A percentile compares a stretch with the other conserved stretches of the same genome.
These are phyloP conservation scores for Latrodectus elegans DNA, from an alignment of 2,888 invertebrate genomes.

Conservation along the genomic window DNA sequence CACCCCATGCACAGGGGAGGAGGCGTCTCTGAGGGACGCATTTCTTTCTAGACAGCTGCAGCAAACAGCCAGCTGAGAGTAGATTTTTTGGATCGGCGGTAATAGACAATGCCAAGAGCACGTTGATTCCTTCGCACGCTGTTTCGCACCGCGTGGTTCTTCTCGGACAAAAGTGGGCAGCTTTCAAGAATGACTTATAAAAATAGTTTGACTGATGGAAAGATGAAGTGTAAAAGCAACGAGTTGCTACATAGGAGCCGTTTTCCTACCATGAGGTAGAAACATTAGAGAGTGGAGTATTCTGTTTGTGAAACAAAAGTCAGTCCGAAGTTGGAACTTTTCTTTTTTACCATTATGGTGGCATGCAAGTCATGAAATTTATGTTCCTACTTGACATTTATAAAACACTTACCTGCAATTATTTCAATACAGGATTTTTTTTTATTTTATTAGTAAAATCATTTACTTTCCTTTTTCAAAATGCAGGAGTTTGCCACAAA, in stretches of 20 bases:
- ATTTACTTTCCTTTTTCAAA: no score
- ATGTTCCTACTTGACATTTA: no score
- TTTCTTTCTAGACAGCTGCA: conserved; percentile 38
- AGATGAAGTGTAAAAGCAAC: not conserved
- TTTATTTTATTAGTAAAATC: no score
- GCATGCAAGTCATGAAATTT: no score
- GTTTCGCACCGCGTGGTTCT: not conserved
- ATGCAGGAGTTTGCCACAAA: no score
- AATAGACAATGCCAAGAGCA: not conserved
- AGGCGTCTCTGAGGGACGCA: conserved; percentile 21
- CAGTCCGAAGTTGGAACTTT: not conserved
- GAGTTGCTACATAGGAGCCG: not conserved
- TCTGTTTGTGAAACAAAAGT: not conserved
- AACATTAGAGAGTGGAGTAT: not conserved
- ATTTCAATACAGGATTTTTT: no score
- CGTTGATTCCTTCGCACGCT: conserved; percentile 1
- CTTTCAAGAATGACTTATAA: not conserved
- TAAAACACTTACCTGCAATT: no score
- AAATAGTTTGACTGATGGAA: not conserved
- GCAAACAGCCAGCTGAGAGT: conserved; percentile 58
- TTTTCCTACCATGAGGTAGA: not conserved
- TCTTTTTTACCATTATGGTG: no score
- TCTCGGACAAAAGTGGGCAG: not conserved
- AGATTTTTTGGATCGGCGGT: not conserved
- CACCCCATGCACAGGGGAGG: conserved; percentile 33